Evolutionary conservation across 2,888 invertebrate species (phyloP).

Genomic region (Timema podura): DNA sequence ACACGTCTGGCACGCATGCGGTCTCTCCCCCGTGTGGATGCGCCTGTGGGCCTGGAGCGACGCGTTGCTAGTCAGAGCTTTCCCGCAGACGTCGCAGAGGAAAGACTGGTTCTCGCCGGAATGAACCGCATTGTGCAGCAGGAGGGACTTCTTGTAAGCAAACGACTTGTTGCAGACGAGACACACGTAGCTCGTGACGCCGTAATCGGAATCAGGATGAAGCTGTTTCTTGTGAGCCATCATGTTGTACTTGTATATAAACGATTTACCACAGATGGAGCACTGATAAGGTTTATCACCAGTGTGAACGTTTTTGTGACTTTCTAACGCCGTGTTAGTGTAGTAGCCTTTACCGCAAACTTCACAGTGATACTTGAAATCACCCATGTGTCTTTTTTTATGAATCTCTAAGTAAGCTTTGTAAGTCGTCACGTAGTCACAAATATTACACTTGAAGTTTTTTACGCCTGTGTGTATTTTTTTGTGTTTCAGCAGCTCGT

Average conservation of each 20-base stretch:
- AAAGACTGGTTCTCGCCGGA: slow-evolving; percentile 22
- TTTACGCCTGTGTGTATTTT: slow-evolving; percentile 40
- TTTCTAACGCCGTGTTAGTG: slow-evolving; percentile 37
- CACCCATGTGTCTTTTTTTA: slow-evolving; percentile 38
- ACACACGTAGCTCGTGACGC: slow-evolving; percentile 21
- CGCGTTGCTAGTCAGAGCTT: slow-evolving; percentile 26
- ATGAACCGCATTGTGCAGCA: slow-evolving; percentile 25
- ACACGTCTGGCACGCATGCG: slow-evolving; percentile 21
- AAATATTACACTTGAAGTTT: slow-evolving; percentile 39
- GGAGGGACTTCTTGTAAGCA: slow-evolving; percentile 26
- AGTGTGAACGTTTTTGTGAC: slow-evolving; percentile 40
- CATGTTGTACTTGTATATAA: slow-evolving; percentile 43
- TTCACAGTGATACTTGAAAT: slow-evolving; percentile 39
- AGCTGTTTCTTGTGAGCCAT: slow-evolving; percentile 40
- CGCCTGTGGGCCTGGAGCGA: slow-evolving; percentile 21
- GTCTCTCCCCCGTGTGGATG: slow-evolving; percentile 23
- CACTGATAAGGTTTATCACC: slow-evolving; percentile 38
- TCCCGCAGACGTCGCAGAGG: slow-evolving; percentile 28
- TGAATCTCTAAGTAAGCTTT: slow-evolving; percentile 41
- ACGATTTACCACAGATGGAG: slow-evolving; percentile 42
- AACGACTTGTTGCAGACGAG: slow-evolving; percentile 24
- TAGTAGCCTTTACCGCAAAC: slow-evolving; percentile 39
- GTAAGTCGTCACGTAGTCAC: slow-evolving; percentile 39
- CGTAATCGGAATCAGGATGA: slow-evolving; percentile 37
- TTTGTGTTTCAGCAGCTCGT: slow-evolving; percentile 38